Conservation (phyloP, 2,113 vertebrate genomes). For the Motacilla tschutschensis region DNA sequence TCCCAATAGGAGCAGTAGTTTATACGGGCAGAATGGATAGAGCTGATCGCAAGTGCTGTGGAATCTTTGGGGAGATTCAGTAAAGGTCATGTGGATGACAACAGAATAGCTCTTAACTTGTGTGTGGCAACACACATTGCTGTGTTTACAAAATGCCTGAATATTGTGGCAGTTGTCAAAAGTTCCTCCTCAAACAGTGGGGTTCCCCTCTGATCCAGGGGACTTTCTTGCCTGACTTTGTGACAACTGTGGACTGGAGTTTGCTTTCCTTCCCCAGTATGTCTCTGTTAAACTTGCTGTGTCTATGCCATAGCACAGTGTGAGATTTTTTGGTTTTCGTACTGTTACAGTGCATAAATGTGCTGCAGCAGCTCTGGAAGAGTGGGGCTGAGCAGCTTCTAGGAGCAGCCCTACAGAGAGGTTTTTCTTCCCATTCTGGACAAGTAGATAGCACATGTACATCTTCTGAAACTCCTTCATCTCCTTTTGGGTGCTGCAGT, state of each 20-base stretch:
- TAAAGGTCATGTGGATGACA: background rate
- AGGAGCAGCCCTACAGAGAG: background rate
- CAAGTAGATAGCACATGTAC: background rate
- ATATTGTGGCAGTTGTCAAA: background rate
- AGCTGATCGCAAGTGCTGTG: background rate
- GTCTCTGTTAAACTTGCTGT: background rate
- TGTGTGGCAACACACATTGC: background rate
- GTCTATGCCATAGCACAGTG: background rate
- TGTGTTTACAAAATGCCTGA: background rate
- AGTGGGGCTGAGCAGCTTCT: background rate
- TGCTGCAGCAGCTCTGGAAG: background rate
- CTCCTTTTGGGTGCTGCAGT: background rate
- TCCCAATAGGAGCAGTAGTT: background rate
- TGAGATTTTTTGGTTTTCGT: background rate
- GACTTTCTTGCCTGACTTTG: background rate
- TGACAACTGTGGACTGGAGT: background rate
- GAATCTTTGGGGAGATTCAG: background rate
- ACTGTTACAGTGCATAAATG: background rate
- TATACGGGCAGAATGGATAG: background rate
- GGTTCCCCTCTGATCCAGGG: background rate
- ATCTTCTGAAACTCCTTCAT: background rate
- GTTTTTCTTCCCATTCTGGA: background rate
- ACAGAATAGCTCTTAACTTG: background rate
- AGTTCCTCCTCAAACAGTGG: background rate
- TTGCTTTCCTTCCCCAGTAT: background rate